Evolutionary conservation across 2,888 invertebrate species (phyloP), one percentile per base, ranked within the genome.

Genomic region (Conops quadrifasciatus): DNA sequence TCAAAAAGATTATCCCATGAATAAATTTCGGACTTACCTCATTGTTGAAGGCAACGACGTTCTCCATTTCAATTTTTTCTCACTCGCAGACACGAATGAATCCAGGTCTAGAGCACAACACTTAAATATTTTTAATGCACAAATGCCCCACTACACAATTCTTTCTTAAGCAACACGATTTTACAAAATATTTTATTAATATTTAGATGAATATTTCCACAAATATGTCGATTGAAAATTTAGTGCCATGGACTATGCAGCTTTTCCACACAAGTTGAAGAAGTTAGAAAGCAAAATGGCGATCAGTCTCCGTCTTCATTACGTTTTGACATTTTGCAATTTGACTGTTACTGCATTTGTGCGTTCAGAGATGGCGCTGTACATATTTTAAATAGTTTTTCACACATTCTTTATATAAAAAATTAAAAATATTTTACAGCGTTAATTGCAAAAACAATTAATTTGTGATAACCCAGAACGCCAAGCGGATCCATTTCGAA

Each of bases 11-110:
- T 36, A 9, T 36, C 5, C 9, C 4, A 9, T 7, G 36, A 36
- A 36, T 36, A n/a, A n/a, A n/a, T n/a, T n/a, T n/a, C n/a, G n/a
- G n/a, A 73, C 80, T 84, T 83, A 86, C 86, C 84, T 86, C 86
- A 78, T 80, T 83, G 79, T 86, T 86, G 76, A 86, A 86, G 72
- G 85, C 83, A 72, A 82, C 81, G 73, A 86, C 86, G 77, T 83
- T 85, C 75, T 86, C 86, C 86, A 86, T 86, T 77, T 75, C 78
- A 70, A 67, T 59, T 65, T 65, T 16, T 56, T 21, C 62, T 56
- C 58, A 69, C 62, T 63, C 62, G 66, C 63, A 49, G 51, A 51
- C 62, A 62, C 49, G 60, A 56, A 53, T 56, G 28, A 43, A 45
- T 63, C 26, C 51, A n/a, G 69, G 26, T 53, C 47, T 36, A 60